Conservation (phyloP, 2,888 invertebrate species). For the Tethea ocularis region DNA sequence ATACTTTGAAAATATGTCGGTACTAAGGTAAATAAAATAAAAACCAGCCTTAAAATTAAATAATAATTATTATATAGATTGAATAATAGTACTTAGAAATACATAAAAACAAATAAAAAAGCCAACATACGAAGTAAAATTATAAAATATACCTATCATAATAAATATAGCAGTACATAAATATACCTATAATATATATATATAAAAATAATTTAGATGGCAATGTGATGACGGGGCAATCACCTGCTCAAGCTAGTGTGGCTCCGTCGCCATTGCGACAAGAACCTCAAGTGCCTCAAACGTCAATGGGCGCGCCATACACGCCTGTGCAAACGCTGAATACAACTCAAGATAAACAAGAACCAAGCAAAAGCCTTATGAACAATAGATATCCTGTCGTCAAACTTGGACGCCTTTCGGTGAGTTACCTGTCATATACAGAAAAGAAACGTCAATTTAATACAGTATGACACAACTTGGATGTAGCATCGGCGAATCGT, state of each 20-base stretch:
- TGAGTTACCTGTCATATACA: slow-evolving; percentile 46
- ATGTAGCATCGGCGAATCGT: too few species aligned
- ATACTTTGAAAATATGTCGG: too few species aligned
- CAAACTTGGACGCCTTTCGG: slow-evolving; percentile 77
- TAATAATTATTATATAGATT: too few species aligned
- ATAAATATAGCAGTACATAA: too few species aligned
- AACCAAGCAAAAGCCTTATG: slow-evolving; percentile 56
- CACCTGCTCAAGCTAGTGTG: slow-evolving; percentile 86
- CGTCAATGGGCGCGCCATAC: slow-evolving; percentile 76
- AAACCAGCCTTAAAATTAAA: too few species aligned
- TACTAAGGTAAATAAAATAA: too few species aligned
- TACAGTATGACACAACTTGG: too few species aligned
- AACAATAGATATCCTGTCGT: slow-evolving; percentile 77
- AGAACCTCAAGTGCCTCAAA: slow-evolving; percentile 80
- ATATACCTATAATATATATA: background rate
- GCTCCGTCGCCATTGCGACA: slow-evolving; percentile 82
- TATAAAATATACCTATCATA: too few species aligned
- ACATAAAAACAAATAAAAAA: too few species aligned
- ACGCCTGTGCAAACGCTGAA: slow-evolving; percentile 47
- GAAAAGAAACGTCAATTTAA: background rate
- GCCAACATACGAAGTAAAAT: too few species aligned
- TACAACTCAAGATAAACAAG: slow-evolving; percentile 61
- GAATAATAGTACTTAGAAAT: too few species aligned
- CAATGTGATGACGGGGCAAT: slow-evolving; percentile 80
- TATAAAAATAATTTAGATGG: slow-evolving; percentile 52